A percentile compares a stretch with the other conserved stretches of the same genome.
Conservation (phyloP, 2,888 invertebrate genomes). For the Antheraea yamamai region DNA sequence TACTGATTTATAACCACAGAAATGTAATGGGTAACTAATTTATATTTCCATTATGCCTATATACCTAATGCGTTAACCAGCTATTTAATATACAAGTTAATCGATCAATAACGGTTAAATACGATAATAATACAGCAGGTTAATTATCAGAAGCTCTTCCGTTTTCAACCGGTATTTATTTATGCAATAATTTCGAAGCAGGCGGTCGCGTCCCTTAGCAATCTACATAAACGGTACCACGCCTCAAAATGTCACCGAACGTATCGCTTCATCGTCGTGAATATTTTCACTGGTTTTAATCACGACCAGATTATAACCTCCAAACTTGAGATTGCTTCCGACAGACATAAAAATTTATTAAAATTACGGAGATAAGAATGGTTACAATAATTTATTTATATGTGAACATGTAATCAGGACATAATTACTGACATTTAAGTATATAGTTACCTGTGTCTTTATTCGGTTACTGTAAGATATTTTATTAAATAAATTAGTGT, state of each 20-base stretch:
- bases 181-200: conserved; percentile 9
- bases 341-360: conserved; percentile 4
- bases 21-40: too few species aligned
- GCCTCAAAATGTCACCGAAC: conserved; percentile 58
- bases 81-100: background rate
- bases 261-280: conserved; percentile 6
- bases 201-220: background rate
- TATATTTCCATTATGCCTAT: too few species aligned
- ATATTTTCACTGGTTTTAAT: conserved; percentile 11
- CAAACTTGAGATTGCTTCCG: conserved; percentile 3
- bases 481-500: background rate
- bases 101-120: background rate
- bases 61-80: background rate
- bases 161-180: conserved; percentile 9
- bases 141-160: conserved; percentile 10
- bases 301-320: conserved; percentile 1
- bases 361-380: background rate
- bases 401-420: background rate
- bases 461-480: background rate
- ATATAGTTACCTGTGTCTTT: background rate
- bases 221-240: conserved; percentile 65
- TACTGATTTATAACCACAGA: too few species aligned
- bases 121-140: background rate
- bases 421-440: background rate
- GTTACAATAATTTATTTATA: background rate